phyloP scores from a whole-genome alignment of 2,888 invertebrate genomes.

The Rhamnusium bicolor region DNA sequence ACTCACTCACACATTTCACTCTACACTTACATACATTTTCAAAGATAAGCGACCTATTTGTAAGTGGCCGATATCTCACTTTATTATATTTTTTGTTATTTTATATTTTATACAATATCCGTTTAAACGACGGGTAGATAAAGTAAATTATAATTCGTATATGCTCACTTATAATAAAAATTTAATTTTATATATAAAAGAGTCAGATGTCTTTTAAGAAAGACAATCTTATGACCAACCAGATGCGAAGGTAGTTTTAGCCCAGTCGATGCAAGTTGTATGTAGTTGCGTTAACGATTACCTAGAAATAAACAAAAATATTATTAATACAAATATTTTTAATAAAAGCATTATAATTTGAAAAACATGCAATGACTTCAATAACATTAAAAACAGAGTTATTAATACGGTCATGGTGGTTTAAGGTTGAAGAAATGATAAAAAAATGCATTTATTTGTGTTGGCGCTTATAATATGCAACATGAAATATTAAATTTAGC shows the following conservation, averaged over 20 bases:
- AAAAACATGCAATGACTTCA: slow-evolving; percentile 11
- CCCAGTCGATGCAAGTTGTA: slow-evolving; percentile 64
- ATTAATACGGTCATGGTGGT: no score
- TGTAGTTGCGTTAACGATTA: slow-evolving; percentile 68
- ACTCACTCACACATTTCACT: slow-evolving; percentile 60
- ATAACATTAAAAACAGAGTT: no score
- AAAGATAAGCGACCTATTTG: slow-evolving; percentile 53
- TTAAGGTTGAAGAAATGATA: no score
- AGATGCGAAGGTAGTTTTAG: slow-evolving; percentile 59
- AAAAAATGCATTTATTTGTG: no score
- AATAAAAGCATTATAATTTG: neutral
- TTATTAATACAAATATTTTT: neutral
- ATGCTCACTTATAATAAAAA: slow-evolving; percentile 63
- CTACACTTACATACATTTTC: slow-evolving; percentile 49
- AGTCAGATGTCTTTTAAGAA: slow-evolving; percentile 55
- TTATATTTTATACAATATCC: slow-evolving; percentile 61
- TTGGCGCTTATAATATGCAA: no score
- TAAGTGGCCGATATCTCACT: slow-evolving; percentile 52
- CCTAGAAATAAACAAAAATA: slow-evolving; percentile 66
- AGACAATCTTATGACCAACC: slow-evolving; percentile 57
- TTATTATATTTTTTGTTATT: slow-evolving; percentile 50
- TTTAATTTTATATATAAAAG: slow-evolving; percentile 62
- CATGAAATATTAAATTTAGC: no score
- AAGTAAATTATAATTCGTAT: slow-evolving; percentile 64
- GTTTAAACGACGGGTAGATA: slow-evolving; percentile 59